phyloP scores from a whole-genome alignment of 2,888 invertebrate species.

The Hydrotaea diabolus region DNA sequence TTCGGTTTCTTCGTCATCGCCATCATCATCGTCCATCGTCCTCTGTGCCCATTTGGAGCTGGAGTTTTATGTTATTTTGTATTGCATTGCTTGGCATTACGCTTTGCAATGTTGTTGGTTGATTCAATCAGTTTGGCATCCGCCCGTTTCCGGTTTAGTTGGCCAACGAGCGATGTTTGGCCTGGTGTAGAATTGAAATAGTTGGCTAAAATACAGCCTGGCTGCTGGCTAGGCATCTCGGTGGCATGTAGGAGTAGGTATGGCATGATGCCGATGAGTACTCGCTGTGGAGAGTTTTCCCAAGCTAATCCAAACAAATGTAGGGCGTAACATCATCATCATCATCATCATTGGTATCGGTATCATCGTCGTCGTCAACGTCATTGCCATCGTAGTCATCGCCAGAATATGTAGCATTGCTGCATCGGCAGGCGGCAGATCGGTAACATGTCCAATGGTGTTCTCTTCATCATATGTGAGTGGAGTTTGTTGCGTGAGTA shows the following conservation, averaged over 20 bases:
- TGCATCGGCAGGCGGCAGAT: not conserved
- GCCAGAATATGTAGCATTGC: constrained; percentile 38
- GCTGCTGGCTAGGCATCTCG: not conserved
- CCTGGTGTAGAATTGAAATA: not conserved
- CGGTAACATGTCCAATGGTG: not conserved
- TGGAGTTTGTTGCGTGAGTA: constrained; percentile 18
- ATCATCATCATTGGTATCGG: constrained; percentile 31
- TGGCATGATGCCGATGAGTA: not conserved
- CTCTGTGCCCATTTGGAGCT: not conserved
- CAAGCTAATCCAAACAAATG: constrained; percentile 52
- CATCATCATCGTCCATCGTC: not conserved
- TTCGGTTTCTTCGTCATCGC: not conserved
- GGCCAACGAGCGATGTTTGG: not conserved
- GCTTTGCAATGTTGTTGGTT: constrained; percentile 67
- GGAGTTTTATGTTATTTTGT: not conserved
- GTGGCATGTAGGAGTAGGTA: not conserved
- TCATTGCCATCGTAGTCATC: constrained; percentile 50
- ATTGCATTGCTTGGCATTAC: constrained; percentile 18
- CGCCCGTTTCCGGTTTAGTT: constrained; percentile 76
- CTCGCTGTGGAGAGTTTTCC: constrained; percentile 50
- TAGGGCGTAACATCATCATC: constrained; percentile 62
- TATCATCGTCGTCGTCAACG: not conserved
- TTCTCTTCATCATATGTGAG: too few species aligned
- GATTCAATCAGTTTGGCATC: constrained; percentile 79
- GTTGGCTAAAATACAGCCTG: too few species aligned